These are phyloP conservation scores for Nylanderia fulva DNA, from an alignment of 1,140 invertebrate species.

Conservation along the genomic window DNA sequence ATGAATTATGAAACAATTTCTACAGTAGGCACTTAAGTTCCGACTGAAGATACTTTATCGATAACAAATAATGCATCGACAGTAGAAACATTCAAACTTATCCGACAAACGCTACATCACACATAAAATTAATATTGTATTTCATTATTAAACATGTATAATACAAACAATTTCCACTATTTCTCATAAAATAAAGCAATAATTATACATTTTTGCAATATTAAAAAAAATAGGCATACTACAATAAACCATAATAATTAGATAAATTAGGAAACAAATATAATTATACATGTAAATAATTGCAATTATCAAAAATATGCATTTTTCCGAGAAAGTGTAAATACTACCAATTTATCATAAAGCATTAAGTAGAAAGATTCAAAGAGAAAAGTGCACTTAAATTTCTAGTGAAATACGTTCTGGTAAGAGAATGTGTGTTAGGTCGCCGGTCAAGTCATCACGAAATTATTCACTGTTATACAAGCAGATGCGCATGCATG, in stretches of 20 bases:
- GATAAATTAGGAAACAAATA: neutral
- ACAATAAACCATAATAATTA: conserved; percentile 26
- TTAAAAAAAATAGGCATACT: neutral
- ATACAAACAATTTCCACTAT: neutral
- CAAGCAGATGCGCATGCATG: neutral
- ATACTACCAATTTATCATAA: neutral
- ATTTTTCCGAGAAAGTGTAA: neutral
- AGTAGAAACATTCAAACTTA: neutral
- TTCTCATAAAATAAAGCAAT: neutral
- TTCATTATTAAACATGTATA: neutral
- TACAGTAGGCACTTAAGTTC: neutral
- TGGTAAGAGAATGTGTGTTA: conserved; percentile 5
- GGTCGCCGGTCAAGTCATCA: neutral
- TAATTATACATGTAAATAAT: neutral
- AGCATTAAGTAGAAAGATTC: neutral
- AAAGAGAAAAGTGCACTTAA: neutral
- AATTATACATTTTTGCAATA: neutral
- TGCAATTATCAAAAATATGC: neutral
- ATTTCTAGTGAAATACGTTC: neutral
- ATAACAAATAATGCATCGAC: conserved; percentile 5
- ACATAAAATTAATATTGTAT: neutral
- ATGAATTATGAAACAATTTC: neutral
- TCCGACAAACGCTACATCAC: neutral
- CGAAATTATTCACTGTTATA: conserved; percentile 1
- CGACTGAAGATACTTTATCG: conserved; percentile 12